Evolutionary conservation across 2,888 invertebrate genomes (phyloP).

Genomic region (Archaeoteleia sp.): DNA sequence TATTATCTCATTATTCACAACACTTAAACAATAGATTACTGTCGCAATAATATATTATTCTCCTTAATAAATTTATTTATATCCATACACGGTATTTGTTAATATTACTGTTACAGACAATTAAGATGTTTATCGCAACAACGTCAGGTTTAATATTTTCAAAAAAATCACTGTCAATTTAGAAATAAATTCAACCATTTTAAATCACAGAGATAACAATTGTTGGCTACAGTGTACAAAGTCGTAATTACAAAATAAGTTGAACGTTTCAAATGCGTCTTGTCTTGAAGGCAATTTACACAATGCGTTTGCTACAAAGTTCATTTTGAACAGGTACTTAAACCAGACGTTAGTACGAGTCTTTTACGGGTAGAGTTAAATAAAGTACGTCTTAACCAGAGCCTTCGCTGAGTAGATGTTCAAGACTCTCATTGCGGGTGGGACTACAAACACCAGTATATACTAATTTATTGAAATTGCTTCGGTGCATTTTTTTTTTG

Average conservation of each 20-base stretch:
- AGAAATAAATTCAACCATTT: too few relatives aligned
- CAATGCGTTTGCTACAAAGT: conserved; percentile 36
- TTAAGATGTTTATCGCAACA: conserved; percentile 47
- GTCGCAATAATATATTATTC: conserved; percentile 73
- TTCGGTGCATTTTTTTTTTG: conserved; percentile 55
- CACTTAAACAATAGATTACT: conserved; percentile 75
- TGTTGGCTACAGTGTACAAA: too few relatives aligned
- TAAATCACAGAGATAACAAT: conserved; percentile 13
- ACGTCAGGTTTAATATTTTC: conserved; percentile 44
- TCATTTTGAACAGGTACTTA: conserved; percentile 55
- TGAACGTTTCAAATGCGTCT: conserved; percentile 4
- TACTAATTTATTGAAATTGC: conserved; percentile 42
- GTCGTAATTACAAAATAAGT: too few relatives aligned
- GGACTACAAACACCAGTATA: conserved; percentile 10
- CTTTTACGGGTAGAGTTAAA: conserved; percentile 39
- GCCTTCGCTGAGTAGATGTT: conserved; percentile 17
- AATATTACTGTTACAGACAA: conserved; percentile 66
- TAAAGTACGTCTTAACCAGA: conserved; percentile 37
- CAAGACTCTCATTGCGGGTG: conserved; percentile 27
- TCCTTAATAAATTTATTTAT: conserved; percentile 71
- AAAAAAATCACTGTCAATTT: too few relatives aligned
- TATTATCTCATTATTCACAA: conserved; percentile 76
- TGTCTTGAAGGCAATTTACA: conserved; percentile 49
- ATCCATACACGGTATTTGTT: conserved; percentile 69
- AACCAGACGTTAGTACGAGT: conserved; percentile 54